A percentile compares a stretch with the other conserved stretches of the same genome.
Conservation (phyloP, 92 coral and sea anemone genomes). For the Actinostola sp. region DNA sequence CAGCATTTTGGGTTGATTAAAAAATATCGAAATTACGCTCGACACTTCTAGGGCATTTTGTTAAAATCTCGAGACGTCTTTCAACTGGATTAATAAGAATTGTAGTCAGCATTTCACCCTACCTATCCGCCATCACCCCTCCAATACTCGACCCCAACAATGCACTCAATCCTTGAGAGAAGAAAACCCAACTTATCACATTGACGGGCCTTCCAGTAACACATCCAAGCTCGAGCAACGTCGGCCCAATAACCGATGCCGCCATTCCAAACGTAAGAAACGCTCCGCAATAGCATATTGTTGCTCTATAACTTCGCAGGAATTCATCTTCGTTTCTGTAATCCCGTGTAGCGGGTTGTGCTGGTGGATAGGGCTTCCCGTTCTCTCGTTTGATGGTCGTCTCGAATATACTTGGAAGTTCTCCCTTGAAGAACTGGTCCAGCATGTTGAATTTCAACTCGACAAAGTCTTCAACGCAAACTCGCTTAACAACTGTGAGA, state of each 20-base stretch:
- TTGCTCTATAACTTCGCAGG: conserved; percentile 73
- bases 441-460: conserved; percentile 74
- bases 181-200: conserved; percentile 89
- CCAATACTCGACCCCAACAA: conserved; percentile 92
- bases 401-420: conserved; percentile 88
- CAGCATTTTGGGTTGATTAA: no score
- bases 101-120: neutral
- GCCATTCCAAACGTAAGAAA: conserved; percentile 97
- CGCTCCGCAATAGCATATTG: conserved; percentile 92
- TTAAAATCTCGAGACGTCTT: no score
- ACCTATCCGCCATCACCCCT: conserved; percentile 96
- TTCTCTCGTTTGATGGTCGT: conserved; percentile 84
- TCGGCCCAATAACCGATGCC: conserved; percentile 94
- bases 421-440: conserved; percentile 93
- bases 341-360: conserved; percentile 56
- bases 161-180: conserved; percentile 91
- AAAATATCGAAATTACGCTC: no score
- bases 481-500: neutral
- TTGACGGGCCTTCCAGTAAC: conserved; percentile 76
- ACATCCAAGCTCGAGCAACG: conserved; percentile 93
- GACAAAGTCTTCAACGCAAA: no score
- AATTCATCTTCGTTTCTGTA: conserved; percentile 97
- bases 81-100: no score
- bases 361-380: conserved; percentile 49
- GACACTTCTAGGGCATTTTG: no score